Evolutionary conservation across 2,797 vertebrate genomes (phyloP), one percentile per base, ranked within the genome.

Genomic region (Kryptolebias ocellatus): DNA sequence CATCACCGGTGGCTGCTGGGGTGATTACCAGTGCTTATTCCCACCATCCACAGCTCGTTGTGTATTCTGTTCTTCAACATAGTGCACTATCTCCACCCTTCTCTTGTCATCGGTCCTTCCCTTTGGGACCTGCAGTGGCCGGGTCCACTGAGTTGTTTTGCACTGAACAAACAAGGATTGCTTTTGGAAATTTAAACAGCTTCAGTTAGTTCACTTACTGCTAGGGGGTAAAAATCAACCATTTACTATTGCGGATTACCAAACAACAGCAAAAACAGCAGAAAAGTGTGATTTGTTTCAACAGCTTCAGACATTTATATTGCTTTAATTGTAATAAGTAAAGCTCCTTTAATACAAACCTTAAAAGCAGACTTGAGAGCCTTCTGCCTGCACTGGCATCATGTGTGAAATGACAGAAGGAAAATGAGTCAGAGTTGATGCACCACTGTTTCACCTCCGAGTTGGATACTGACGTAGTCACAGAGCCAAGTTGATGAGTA

Each of bases 1-100:
- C 83, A 83, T 83, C 90, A 89, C 85, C 87, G 85, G 59, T 88
- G 85, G 83, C 84, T 77, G 74, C 83, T 62, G 39, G 72, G 83
- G 20, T 86, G 85, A 90, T 91, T 87, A 88, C 83, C 78, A 83
- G 58, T 8, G 24, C 70, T 64, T 64, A 66, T 64, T 67, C 53
- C 58, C 55, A 64, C 72, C 67, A 53, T 20, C 57, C 77, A 51
- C 62, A 63, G 31, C 74, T 76, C n/a, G 17, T 28, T 58, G 54
- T 68, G 53, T 58, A 20, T 73, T 72, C 60, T 63, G 59, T 65
- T 72, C 55, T 74, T 61, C 70, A 51, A 63, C 76, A 67, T 55
- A 31, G 18, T 62, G 51, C 54, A 39, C 45, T 34, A 60, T 68
- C 68, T 77, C 76, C 68, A 24, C 76, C 75, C 71, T 58, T 78